These are phyloP conservation scores for Drosophila orosa DNA, from an alignment of 1,140 invertebrate species.

Conservation along the genomic window DNA sequence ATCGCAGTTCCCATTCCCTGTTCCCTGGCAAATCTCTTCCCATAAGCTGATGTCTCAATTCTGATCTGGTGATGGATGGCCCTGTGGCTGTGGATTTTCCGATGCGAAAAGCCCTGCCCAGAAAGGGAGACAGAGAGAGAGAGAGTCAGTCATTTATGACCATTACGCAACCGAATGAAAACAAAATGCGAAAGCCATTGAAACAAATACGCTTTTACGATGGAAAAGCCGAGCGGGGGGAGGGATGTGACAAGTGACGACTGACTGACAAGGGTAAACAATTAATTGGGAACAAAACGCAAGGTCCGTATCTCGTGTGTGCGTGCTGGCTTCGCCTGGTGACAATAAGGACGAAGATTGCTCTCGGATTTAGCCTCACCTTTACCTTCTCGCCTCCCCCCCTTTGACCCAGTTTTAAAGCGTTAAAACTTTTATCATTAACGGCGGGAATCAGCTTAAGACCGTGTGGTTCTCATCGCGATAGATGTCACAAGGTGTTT, in stretches of 20 bases:
- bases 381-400: background rate
- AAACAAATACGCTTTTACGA: constrained; percentile 31
- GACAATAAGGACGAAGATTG: constrained; percentile 25
- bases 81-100: constrained; percentile 27
- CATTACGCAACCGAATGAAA: constrained; percentile 49
- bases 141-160: constrained; percentile 46
- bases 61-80: constrained; percentile 50
- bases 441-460: constrained; percentile 73
- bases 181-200: constrained; percentile 34
- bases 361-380: constrained; percentile 23
- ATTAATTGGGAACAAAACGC: constrained; percentile 74
- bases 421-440: constrained; percentile 77
- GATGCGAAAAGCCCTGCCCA: constrained; percentile 3
- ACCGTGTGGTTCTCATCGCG: constrained; percentile 46
- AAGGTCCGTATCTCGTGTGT: background rate
- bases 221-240: background rate
- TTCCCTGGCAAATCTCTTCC: constrained; percentile 1
- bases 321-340: constrained; percentile 12
- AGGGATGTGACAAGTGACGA: constrained; percentile 52
- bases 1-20: background rate
- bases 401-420: constrained; percentile 14
- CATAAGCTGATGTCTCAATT: constrained; percentile 50
- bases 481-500: constrained; percentile 78
- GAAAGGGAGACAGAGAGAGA: constrained; percentile 6
- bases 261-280: constrained; percentile 76